Evolutionary conservation across 2,113 vertebrate species (phyloP).

Genomic region (Donacobius atricapilla): DNA sequence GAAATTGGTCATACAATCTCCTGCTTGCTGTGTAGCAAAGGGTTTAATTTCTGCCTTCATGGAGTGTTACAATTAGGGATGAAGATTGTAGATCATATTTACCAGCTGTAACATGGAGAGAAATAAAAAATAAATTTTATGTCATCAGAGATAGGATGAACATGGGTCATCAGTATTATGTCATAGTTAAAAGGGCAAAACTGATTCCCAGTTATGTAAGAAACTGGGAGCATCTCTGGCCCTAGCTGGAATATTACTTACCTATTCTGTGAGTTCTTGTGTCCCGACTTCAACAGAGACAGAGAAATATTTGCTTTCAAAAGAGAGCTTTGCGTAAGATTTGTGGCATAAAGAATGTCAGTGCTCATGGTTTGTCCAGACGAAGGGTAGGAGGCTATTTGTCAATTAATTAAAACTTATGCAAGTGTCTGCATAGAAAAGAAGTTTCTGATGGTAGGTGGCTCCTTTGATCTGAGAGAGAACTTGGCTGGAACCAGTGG

Average conservation of each 20-base stretch:
- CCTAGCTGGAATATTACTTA: background rate
- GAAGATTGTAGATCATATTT: background rate
- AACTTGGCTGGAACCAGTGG: background rate
- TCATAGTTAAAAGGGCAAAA: background rate
- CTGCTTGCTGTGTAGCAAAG: background rate
- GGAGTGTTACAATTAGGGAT: background rate
- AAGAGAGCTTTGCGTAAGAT: background rate
- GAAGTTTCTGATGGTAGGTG: background rate
- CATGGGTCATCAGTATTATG: background rate
- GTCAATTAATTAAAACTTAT: slow-evolving; percentile 19
- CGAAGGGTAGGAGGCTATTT: background rate
- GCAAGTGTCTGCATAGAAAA: slow-evolving; percentile 26
- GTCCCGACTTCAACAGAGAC: background rate
- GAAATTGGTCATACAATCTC: background rate
- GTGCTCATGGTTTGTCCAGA: background rate
- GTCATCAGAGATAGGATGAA: background rate
- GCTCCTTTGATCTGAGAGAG: slow-evolving; percentile 11
- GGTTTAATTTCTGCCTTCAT: background rate
- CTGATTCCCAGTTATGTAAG: background rate
- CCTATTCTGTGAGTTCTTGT: background rate
- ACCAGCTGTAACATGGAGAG: background rate
- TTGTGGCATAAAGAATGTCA: background rate
- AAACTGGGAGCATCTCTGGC: background rate
- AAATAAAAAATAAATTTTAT: background rate
- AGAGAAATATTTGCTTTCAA: background rate